A percentile compares a stretch with the other conserved stretches of the same genome.
Conservation (phyloP, 2,113 vertebrate genomes). For the Psophia crepitans region DNA sequence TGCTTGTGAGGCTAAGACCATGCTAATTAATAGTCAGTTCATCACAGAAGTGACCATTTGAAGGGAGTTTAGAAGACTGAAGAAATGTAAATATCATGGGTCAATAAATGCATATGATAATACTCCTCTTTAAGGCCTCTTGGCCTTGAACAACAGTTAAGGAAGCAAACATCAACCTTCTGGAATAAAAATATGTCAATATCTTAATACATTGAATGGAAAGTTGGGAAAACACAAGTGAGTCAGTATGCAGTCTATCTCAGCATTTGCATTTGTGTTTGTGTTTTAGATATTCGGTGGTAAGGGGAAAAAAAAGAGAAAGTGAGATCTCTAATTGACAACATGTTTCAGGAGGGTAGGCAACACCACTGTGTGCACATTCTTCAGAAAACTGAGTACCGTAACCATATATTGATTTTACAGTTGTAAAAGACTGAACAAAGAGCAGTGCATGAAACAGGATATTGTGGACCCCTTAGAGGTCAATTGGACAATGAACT, state of each 20-base stretch:
- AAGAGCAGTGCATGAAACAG: background rate
- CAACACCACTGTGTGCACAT: background rate
- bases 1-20: background rate
- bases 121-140: background rate
- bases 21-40: background rate
- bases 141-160: background rate
- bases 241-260: background rate
- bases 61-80: background rate
- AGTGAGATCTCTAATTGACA: background rate
- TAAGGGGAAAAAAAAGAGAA: accelerated
- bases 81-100: background rate
- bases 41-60: background rate
- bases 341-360: background rate
- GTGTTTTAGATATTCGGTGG: background rate
- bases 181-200: background rate
- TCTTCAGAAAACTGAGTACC: background rate
- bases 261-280: background rate
- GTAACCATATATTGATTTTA: background rate
- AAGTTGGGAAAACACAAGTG: background rate
- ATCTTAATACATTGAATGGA: background rate
- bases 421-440: background rate
- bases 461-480: background rate
- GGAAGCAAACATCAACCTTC: background rate
- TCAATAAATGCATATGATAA: background rate
- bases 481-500: slow-evolving; percentile 24